A percentile compares a stretch with the other conserved stretches of the same genome.
Conservation (phyloP, 53 echinoderm and acorn worm genomes). For the Echinometra lucunter region DNA sequence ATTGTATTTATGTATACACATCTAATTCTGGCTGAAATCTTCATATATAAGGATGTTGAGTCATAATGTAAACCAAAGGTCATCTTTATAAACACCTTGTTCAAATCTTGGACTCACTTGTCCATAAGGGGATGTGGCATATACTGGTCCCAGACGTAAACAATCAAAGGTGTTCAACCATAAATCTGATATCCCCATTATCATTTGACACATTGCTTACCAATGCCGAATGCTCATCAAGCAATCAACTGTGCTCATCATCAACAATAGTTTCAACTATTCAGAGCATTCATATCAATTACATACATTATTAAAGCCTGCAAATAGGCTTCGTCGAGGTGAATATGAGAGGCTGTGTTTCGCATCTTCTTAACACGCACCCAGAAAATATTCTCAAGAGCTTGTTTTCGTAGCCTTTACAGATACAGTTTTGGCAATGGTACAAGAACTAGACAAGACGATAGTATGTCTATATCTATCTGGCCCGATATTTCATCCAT, state of each 20-base stretch:
- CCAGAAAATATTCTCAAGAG: neutral
- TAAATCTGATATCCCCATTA: too few relatives aligned
- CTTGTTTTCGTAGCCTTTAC: neutral
- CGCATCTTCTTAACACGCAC: neutral
- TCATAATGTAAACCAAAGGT: neutral
- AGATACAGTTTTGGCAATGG: conserved; percentile 16
- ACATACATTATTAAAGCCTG: neutral
- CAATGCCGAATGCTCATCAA: neutral
- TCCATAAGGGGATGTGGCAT: neutral
- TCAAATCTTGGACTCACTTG: neutral
- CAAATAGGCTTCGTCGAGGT: neutral
- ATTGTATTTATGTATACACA: too few relatives aligned
- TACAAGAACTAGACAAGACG: conserved; percentile 32
- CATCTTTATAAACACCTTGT: neutral
- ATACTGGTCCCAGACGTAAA: neutral
- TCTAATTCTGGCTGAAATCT: neutral
- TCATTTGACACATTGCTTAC: too few relatives aligned
- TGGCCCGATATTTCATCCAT: neutral
- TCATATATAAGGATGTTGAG: neutral
- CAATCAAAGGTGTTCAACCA: neutral
- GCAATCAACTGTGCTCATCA: neutral
- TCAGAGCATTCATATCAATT: neutral
- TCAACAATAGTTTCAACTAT: neutral
- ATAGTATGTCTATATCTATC: conserved; percentile 2
- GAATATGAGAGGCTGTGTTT: neutral